A percentile compares a stretch with the other conserved stretches of the same genome.
Evolutionary conservation across 92 coral and sea anemone species (phyloP).

Genomic region (Umimayanthus kanabou): DNA sequence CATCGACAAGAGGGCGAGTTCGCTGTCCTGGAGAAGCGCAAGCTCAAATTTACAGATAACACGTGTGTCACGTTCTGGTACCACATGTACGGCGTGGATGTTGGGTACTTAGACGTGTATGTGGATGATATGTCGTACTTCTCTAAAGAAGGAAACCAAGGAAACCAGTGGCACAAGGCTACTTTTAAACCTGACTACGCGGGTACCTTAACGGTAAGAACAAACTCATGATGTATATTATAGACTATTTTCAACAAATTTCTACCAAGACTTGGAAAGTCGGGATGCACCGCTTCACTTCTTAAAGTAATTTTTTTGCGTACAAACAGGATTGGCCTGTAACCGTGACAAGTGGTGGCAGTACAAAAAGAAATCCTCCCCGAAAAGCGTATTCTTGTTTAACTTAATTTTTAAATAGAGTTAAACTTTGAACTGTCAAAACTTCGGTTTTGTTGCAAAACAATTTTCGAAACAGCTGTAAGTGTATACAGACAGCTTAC

Average conservation of each 20-base stretch:
- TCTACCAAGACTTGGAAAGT: not conserved
- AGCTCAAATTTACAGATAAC: not conserved
- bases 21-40: slow-evolving; percentile 7
- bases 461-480: no score
- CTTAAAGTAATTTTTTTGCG: not conserved
- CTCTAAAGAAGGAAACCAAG: slow-evolving; percentile 7
- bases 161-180: slow-evolving; percentile 31
- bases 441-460: no score
- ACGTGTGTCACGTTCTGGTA: slow-evolving; percentile 39
- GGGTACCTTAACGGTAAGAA: slow-evolving; percentile 7
- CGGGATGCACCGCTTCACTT: no score
- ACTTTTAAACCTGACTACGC: not conserved
- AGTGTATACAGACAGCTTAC: no score
- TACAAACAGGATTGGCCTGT: not conserved
- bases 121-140: slow-evolving; percentile 9
- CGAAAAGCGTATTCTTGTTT: no score
- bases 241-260: no score
- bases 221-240: not conserved
- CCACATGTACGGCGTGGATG: slow-evolving; percentile 40
- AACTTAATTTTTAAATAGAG: no score
- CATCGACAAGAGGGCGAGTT: slow-evolving; percentile 13
- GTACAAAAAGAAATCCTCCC: no score
- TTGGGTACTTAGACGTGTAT: slow-evolving; percentile 24
- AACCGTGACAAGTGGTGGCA: no score
- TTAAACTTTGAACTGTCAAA: no score